phyloP scores from a whole-genome alignment of 2,888 invertebrate genomes.

The Sarcophaga carnaria region DNA sequence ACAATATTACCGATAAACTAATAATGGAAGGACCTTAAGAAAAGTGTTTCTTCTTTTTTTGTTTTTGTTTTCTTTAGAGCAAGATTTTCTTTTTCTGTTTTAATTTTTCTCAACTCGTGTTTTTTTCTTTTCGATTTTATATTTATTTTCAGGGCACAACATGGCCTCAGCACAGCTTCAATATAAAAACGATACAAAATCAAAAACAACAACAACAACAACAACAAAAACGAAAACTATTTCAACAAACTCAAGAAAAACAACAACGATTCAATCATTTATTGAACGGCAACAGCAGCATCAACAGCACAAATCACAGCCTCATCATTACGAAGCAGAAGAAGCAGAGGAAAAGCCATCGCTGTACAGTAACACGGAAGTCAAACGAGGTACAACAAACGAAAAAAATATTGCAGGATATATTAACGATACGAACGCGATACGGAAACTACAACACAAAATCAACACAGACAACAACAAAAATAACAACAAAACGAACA shows the following conservation, averaged over 20 bases:
- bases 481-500: constrained; percentile 1
- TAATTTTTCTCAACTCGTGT: not conserved
- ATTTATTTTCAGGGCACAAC: constrained; percentile 80
- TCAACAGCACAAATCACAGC: not conserved
- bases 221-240: constrained; percentile 74
- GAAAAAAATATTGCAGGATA: constrained; percentile 48
- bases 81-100: not conserved
- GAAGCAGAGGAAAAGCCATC: constrained; percentile 45
- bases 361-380: constrained; percentile 62
- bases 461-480: constrained; percentile 20
- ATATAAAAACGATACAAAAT: constrained; percentile 78
- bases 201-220: constrained; percentile 77
- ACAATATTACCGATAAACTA: not conserved
- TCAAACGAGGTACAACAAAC: constrained; percentile 18
- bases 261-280: constrained; percentile 72
- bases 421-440: constrained; percentile 44
- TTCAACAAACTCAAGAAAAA: constrained; percentile 73
- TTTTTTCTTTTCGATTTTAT: constrained; percentile 7
- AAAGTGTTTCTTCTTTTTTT: not conserved
- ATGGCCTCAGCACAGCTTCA: constrained; percentile 82
- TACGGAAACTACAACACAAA: constrained; percentile 37
- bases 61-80: not conserved
- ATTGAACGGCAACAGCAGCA: constrained; percentile 58
- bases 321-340: constrained; percentile 44
- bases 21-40: not conserved